Base-by-base conservation (phyloP, 2,797 vertebrate genomes). In the Clarias platycephalus region DNA sequence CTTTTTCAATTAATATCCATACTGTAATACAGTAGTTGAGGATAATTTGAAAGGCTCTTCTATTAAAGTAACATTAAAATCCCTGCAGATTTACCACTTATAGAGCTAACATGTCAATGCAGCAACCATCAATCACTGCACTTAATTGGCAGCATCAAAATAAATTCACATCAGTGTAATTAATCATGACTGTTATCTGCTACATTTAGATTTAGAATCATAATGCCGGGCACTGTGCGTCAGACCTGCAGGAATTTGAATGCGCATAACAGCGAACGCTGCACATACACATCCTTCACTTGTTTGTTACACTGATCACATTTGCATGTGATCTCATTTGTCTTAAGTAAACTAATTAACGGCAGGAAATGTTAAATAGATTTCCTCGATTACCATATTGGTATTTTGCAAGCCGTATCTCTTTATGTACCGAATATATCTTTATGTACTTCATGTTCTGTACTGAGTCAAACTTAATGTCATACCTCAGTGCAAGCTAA, bases 61-160 rank as follows among this genome's bases (percentile, higher is more conserved):
- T 4, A 49, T 49, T 71, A 26, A 72, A 44, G 4, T 71, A 68
- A 5, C 37, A 44, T 13, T 72, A 49, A 68, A 37, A 37, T 7
- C 16, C 44, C 44, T 49, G 44, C 44, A 49, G 44, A 49, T 49
- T 49, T 49, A 49, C 9, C 44, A 49, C 10, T n/a, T 28, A 5
- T n/a, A 49, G 13, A 18, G 37, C 4, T 66, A 81, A 81, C 62
- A n/a, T 34, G 13, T 55, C 28, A n/a, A n/a, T 15, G 64, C 53
- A 71, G 55, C 37, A 28, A 71, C 67, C 79, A 53, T 68, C 79
- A 71, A 37, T 68, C 68, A 83, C 70, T 55, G 53, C 83, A 79
- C 75, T 85, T 75, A 74, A 81, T 31, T 31, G 83, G 37, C 55
- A 63, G 63, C 74, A 63, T 40, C 49, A 63, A 76, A 71, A 58